These are phyloP conservation scores for Rhogogaster chlorosoma DNA, from an alignment of 2,888 invertebrate genomes.

Conservation along the genomic window DNA sequence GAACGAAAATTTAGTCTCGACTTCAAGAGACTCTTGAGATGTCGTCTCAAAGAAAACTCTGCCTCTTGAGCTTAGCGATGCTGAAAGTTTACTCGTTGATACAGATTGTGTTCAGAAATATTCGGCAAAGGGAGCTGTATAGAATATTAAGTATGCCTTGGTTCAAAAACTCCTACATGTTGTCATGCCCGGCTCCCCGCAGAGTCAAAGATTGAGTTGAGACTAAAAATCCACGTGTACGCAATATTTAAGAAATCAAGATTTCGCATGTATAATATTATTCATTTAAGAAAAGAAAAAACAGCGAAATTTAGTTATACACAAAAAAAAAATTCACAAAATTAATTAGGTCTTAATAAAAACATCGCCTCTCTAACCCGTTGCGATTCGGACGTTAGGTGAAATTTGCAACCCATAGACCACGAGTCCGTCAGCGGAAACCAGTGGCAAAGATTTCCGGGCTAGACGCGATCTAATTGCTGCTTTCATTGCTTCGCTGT, in stretches of 20 bases:
- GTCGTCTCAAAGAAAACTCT: not conserved
- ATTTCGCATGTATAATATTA: not conserved
- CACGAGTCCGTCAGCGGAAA: constrained; percentile 86
- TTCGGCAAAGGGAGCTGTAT: not conserved
- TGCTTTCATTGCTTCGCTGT: constrained; percentile 80
- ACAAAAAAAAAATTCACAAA: constrained; percentile 13
- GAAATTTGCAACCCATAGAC: constrained; percentile 87
- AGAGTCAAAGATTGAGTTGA: constrained; percentile 56
- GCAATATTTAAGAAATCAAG: not conserved
- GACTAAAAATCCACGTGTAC: not conserved
- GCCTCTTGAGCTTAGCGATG: not conserved
- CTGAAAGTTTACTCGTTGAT: constrained; percentile 32
- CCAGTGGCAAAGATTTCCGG: constrained; percentile 86
- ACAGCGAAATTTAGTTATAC: not conserved
- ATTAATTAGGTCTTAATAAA: not conserved
- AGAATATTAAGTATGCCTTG: constrained; percentile 26
- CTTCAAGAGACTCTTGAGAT: not conserved
- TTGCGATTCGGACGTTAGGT: constrained; percentile 71
- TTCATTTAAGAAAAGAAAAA: not conserved
- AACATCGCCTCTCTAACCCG: constrained; percentile 60
- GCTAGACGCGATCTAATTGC: constrained; percentile 88
- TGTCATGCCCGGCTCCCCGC: constrained; percentile 65
- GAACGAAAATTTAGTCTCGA: not conserved
- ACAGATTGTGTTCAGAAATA: constrained; percentile 23
- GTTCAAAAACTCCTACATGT: not conserved